Conservation (phyloP, 2,113 vertebrate species). For the Pterophyllum scalare region DNA sequence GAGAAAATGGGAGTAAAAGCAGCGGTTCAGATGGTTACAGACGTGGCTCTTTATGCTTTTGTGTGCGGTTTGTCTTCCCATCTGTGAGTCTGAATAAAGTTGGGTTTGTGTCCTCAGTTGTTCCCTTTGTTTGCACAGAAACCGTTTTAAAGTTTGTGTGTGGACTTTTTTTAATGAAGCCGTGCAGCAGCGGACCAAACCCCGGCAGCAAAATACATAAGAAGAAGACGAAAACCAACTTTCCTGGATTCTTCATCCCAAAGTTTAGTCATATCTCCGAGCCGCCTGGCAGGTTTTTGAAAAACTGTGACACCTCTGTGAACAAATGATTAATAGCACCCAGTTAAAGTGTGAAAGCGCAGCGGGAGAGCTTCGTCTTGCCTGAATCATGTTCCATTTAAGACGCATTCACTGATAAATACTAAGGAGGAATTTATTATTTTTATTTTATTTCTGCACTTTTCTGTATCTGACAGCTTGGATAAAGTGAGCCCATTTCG, state of each 20-base stretch:
- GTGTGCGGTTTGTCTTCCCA: neutral
- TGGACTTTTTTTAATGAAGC: neutral
- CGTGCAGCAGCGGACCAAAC: neutral
- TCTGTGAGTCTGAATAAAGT: neutral
- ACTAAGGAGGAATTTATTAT: neutral
- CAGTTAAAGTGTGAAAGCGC: conserved; percentile 29
- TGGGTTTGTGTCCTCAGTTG: neutral
- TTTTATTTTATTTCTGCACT: neutral
- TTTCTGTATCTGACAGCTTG: neutral
- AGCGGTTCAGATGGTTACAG: neutral
- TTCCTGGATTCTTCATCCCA: neutral
- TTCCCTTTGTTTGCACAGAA: neutral
- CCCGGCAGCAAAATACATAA: neutral
- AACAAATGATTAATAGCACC: conserved; percentile 43
- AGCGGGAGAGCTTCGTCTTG: neutral
- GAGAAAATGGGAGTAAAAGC: neutral
- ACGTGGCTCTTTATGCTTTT: neutral
- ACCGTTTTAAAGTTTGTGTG: neutral
- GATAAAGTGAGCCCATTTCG: neutral
- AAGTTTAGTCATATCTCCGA: neutral
- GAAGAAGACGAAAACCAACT: neutral
- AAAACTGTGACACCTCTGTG: conserved; percentile 20
- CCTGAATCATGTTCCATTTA: conserved; percentile 9
- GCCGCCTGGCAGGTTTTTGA: neutral
- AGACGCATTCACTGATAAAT: conserved; percentile 16